Evolutionary conservation across 1,140 invertebrate genomes (phyloP).

Genomic region (Cherax quadricarinatus): DNA sequence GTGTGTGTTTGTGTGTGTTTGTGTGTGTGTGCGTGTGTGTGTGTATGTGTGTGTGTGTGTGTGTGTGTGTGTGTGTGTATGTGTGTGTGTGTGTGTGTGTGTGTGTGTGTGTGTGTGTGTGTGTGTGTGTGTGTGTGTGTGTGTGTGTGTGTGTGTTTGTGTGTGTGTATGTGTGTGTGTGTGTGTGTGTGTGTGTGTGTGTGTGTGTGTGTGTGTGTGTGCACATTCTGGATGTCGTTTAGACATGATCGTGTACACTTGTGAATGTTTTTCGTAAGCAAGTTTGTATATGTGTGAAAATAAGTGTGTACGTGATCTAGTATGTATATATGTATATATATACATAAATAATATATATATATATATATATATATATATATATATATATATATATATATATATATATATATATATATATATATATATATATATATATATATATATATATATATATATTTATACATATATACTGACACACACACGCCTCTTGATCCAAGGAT

Average conservation of each 20-base stretch:
- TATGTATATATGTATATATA: not conserved
- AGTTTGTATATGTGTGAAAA: not conserved
- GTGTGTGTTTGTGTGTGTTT: no score
- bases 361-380: not conserved
- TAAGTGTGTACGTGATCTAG: not conserved
- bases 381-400: not conserved
- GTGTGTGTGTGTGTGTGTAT: not conserved
- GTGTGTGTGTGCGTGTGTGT: no score
- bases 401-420: not conserved
- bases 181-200: not conserved
- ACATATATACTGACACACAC: not conserved
- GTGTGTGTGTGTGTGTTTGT: no score
- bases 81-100: not conserved
- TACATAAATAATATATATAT: not conserved
- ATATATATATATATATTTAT: not conserved
- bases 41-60: not conserved
- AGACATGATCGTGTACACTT: not conserved
- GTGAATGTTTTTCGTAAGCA: not conserved
- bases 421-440: slow-evolving; percentile 12
- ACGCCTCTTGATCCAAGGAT: not conserved
- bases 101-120: no score
- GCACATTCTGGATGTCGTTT: not conserved
- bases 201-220: not conserved
- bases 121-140: no score
- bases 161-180: not conserved